These are phyloP conservation scores for Dryadula phaetusa DNA, from an alignment of 2,888 invertebrate genomes.

Conservation along the genomic window DNA sequence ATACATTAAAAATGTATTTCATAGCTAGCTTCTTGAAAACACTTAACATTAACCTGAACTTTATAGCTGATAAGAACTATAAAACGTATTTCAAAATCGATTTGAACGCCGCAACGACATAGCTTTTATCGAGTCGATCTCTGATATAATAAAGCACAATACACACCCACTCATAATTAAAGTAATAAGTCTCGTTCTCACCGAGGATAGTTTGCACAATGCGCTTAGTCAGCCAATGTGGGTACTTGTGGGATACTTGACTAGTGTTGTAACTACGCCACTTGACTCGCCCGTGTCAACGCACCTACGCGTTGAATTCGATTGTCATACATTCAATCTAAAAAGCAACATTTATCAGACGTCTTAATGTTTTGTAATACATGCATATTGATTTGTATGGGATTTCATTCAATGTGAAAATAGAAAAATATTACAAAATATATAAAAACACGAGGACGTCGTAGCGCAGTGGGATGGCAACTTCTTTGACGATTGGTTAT, in stretches of 20 bases:
- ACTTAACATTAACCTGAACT: slow-evolving; percentile 21
- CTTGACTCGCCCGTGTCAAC: slow-evolving; percentile 70
- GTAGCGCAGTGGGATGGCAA: too few species aligned
- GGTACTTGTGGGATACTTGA: too few species aligned
- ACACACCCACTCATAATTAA: slow-evolving; percentile 45
- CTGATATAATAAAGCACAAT: slow-evolving; percentile 45
- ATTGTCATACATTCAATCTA: slow-evolving; percentile 35
- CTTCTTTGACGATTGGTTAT: too few species aligned
- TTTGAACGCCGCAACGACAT: slow-evolving; percentile 29
- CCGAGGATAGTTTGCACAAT: slow-evolving; percentile 50
- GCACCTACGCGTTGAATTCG: slow-evolving; percentile 56
- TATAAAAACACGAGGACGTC: too few species aligned
- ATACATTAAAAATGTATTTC: background rate
- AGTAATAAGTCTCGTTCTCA: slow-evolving; percentile 43
- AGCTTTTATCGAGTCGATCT: slow-evolving; percentile 41
- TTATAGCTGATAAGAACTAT: slow-evolving; percentile 30
- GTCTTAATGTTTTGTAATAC: slow-evolving; percentile 1
- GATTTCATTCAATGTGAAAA: background rate
- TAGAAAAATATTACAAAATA: too few species aligned
- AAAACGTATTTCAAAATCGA: slow-evolving; percentile 33
- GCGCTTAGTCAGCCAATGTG: slow-evolving; percentile 53
- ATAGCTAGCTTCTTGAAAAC: slow-evolving; percentile 20
- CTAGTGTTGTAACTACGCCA: slow-evolving; percentile 54
- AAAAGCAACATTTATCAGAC: slow-evolving; percentile 26
- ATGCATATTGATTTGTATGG: background rate